Evolutionary conservation across 2,113 vertebrate genomes (phyloP).

Genomic region (Zapornia atra): DNA sequence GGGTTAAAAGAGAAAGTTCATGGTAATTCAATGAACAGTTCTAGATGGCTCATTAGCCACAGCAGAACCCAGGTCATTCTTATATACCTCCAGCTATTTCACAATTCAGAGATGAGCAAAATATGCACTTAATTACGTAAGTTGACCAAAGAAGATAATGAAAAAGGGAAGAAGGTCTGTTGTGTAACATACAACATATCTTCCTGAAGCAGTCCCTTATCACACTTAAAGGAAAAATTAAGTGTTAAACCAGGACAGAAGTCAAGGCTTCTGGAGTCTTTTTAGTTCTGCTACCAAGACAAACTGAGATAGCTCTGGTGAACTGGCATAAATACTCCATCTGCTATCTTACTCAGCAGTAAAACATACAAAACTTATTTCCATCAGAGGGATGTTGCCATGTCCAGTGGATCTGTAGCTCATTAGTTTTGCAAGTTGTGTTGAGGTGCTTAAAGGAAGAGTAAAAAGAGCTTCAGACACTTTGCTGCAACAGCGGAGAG

Average conservation of each 20-base stretch:
- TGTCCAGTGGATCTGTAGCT: background rate
- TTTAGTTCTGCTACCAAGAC: slow-evolving; percentile 18
- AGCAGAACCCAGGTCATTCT: background rate
- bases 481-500: background rate
- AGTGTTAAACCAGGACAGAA: slow-evolving; percentile 23
- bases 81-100: background rate
- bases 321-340: background rate
- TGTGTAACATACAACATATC: background rate
- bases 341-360: background rate
- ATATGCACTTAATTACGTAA: background rate
- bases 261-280: slow-evolving; percentile 14
- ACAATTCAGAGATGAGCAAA: background rate
- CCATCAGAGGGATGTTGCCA: background rate
- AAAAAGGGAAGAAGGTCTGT: slow-evolving; percentile 16
- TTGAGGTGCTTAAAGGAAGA: slow-evolving; percentile 13
- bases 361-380: background rate
- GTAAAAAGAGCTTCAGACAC: background rate
- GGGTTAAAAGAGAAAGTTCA: background rate
- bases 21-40: background rate
- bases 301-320: background rate
- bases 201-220: background rate
- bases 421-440: background rate
- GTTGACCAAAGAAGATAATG: slow-evolving; percentile 3
- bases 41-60: slow-evolving; percentile 2
- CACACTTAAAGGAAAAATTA: background rate